These are phyloP conservation scores for Xestia c-nigrum DNA, from an alignment of 2,888 invertebrate species.

Conservation along the genomic window DNA sequence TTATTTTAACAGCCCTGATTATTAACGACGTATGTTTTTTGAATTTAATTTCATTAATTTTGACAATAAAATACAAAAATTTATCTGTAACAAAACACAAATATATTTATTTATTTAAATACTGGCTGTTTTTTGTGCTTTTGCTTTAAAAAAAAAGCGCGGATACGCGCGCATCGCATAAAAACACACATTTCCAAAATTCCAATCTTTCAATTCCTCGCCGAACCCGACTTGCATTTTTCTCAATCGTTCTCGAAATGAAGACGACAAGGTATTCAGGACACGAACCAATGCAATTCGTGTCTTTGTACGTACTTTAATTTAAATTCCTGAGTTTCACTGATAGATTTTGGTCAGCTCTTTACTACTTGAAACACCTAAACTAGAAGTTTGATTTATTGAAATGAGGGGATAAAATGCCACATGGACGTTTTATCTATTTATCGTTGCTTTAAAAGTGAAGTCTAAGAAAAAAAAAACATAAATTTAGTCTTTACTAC, in stretches of 20 bases:
- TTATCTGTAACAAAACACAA: too few relatives aligned
- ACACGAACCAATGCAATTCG: constrained; percentile 66
- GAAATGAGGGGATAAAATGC: background rate
- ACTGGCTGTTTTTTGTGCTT: too few relatives aligned
- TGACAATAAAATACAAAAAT: too few relatives aligned
- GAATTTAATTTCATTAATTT: too few relatives aligned
- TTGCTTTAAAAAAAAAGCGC: too few relatives aligned
- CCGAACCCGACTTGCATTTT: constrained; percentile 27
- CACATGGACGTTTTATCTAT: background rate
- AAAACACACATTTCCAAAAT: too few relatives aligned
- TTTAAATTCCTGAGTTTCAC: constrained; percentile 37
- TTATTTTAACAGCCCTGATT: too few relatives aligned
- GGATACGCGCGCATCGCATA: too few relatives aligned
- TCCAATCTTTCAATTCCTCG: constrained; percentile 4
- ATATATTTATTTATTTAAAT: too few relatives aligned
- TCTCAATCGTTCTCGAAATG: constrained; percentile 29
- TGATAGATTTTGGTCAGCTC: constrained; percentile 15
- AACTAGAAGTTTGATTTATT: background rate
- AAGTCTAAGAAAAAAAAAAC: background rate
- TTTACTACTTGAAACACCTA: background rate
- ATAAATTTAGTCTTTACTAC: background rate
- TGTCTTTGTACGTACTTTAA: constrained; percentile 38
- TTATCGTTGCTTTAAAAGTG: background rate
- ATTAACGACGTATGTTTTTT: too few relatives aligned
- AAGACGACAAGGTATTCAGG: constrained; percentile 47